Evolutionary conservation across 2,888 invertebrate genomes (phyloP).

Genomic region (Cephus pygmeus): DNA sequence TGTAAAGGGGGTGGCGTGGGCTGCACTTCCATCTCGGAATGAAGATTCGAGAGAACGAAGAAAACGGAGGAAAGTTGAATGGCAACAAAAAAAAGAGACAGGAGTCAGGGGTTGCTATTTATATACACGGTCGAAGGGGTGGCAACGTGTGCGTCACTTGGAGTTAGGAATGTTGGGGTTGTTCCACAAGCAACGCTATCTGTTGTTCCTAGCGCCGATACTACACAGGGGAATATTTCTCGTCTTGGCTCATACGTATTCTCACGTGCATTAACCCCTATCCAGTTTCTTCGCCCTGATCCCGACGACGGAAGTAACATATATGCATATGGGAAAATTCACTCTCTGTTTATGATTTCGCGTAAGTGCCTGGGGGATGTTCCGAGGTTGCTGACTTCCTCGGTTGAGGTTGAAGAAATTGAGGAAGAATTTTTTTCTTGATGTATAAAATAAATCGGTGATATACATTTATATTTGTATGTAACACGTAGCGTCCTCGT

Average conservation of each 20-base stretch:
- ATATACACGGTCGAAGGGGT: constrained; percentile 25
- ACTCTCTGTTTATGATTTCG: background rate
- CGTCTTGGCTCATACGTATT: background rate
- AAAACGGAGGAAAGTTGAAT: constrained; percentile 32
- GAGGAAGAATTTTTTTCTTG: background rate
- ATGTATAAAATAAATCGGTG: too few species aligned
- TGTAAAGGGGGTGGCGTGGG: constrained; percentile 36
- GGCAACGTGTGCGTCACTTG: constrained; percentile 17
- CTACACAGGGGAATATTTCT: background rate
- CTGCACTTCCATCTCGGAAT: background rate
- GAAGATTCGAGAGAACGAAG: constrained; percentile 36
- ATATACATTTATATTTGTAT: background rate
- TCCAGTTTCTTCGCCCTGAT: background rate
- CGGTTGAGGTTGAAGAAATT: background rate
- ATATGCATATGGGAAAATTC: background rate
- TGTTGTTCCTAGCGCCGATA: background rate
- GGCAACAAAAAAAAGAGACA: constrained; percentile 18
- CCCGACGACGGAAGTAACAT: background rate
- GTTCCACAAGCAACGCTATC: background rate
- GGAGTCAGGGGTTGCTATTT: constrained; percentile 28
- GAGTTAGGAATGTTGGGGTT: constrained; percentile 37
- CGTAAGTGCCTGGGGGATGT: background rate
- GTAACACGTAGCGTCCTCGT: background rate
- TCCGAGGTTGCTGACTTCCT: background rate
- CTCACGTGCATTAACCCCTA: background rate